Percentiles rank a stretch among this genome's conserved stretches.
Conservation (phyloP, 2,113 vertebrate genomes). For the Theristicus caerulescens region DNA sequence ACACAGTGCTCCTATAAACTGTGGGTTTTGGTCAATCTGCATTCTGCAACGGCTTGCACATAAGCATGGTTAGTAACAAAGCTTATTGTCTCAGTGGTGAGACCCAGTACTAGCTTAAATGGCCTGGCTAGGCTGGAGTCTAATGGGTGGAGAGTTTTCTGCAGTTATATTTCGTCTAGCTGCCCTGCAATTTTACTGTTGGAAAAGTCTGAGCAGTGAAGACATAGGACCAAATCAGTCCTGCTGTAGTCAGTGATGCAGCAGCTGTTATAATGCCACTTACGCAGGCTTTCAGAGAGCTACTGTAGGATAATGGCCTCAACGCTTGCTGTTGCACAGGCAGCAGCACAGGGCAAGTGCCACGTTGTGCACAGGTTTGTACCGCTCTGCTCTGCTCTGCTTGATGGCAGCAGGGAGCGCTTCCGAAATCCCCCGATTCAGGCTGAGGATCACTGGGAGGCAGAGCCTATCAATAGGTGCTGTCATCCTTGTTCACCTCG, state of each 20-base stretch:
- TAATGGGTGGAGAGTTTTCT: not conserved
- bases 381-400: not conserved
- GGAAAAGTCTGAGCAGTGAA: not conserved
- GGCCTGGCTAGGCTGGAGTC: not conserved
- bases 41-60: not conserved
- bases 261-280: not conserved
- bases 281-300: not conserved
- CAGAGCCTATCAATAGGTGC: not conserved
- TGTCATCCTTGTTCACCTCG: fast-evolving
- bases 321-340: not conserved
- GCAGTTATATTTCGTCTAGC: not conserved
- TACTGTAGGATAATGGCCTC: not conserved
- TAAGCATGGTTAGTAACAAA: not conserved
- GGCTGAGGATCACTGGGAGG: not conserved
- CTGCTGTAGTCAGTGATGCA: not conserved
- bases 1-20: not conserved
- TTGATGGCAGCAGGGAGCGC: not conserved
- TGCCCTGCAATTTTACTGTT: not conserved
- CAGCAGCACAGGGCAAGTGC: not conserved
- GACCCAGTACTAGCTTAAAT: not conserved
- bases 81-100: not conserved
- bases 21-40: not conserved
- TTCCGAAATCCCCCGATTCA: fast-evolving
- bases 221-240: not conserved
- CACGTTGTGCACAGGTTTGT: fast-evolving